Evolutionary conservation across 1,140 invertebrate genomes (phyloP).

Genomic region (Nixonia krombeini): DNA sequence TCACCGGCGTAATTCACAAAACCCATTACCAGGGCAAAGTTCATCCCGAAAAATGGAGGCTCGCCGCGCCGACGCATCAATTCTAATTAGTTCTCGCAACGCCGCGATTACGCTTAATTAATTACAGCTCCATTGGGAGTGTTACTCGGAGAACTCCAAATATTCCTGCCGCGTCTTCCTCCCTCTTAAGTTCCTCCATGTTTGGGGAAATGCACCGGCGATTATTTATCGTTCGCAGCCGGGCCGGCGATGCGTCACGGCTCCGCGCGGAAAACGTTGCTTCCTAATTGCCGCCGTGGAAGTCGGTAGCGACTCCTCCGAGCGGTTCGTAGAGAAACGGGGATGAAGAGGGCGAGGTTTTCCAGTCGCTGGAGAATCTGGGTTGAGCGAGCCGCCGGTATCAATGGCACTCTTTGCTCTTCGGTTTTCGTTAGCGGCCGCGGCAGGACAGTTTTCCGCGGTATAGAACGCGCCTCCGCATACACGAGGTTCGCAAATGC

Average conservation of each 20-base stretch:
- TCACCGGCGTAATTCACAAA: not conserved
- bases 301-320: not conserved
- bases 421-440: not conserved
- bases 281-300: not conserved
- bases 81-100: constrained; percentile 3
- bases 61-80: not conserved
- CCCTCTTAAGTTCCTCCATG: not conserved
- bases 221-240: not conserved
- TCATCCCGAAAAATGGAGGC: not conserved
- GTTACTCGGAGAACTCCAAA: not conserved
- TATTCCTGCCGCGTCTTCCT: not conserved
- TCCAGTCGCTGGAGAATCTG: not conserved
- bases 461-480: not conserved
- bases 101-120: constrained; percentile 1
- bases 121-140: not conserved
- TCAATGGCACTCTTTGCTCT: not conserved
- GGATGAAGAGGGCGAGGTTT: not conserved
- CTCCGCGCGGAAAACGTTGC: not conserved
- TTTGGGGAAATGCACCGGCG: too few relatives aligned
- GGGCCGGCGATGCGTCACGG: not conserved
- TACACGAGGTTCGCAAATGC: not conserved
- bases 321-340: not conserved
- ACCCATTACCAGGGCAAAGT: not conserved
- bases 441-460: not conserved
- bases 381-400: not conserved